Evolutionary conservation across 2,113 vertebrate species (phyloP).

Genomic region (Sphaerodactylus townsendi): DNA sequence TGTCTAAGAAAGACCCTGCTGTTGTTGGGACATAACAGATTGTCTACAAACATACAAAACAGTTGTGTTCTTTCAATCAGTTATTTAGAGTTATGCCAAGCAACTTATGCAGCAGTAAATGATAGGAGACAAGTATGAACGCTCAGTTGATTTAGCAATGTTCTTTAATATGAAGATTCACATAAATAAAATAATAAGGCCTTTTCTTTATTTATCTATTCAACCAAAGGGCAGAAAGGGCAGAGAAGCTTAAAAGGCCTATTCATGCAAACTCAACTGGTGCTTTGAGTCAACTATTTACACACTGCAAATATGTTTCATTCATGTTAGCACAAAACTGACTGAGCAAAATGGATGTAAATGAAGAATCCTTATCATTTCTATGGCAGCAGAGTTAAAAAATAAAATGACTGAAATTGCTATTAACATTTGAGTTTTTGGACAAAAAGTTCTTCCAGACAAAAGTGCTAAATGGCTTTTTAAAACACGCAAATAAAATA

Average conservation of each 20-base stretch:
- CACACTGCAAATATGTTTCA: slow-evolving; percentile 21
- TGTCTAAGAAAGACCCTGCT: slow-evolving; percentile 3
- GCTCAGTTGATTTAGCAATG: slow-evolving; percentile 40
- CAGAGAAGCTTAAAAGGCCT: slow-evolving; percentile 59
- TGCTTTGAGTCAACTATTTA: slow-evolving; percentile 58
- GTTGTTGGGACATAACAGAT: background rate
- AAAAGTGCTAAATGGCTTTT: slow-evolving; percentile 26
- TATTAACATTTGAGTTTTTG: background rate
- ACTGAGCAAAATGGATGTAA: slow-evolving; percentile 37
- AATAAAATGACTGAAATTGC: background rate
- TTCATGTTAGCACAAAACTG: slow-evolving; percentile 37
- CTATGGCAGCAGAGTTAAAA: background rate
- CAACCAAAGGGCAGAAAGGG: slow-evolving; percentile 47
- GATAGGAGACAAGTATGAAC: slow-evolving; percentile 39
- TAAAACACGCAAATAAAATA: slow-evolving; percentile 19
- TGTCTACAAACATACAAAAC: slow-evolving; percentile 29
- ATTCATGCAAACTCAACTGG: slow-evolving; percentile 50
- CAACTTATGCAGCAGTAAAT: slow-evolving; percentile 42
- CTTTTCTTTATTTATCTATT: slow-evolving; percentile 59
- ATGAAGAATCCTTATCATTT: slow-evolving; percentile 11
- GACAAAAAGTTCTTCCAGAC: slow-evolving; percentile 26
- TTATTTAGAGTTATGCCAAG: slow-evolving; percentile 47
- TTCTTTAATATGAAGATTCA: slow-evolving; percentile 46
- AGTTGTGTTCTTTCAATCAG: slow-evolving; percentile 26
- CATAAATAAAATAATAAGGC: slow-evolving; percentile 62